Percentiles rank a stretch among this genome's conserved stretches.
These are phyloP conservation scores for Salticus scenicus DNA, from an alignment of 2,888 invertebrate genomes.

Conservation along the genomic window DNA sequence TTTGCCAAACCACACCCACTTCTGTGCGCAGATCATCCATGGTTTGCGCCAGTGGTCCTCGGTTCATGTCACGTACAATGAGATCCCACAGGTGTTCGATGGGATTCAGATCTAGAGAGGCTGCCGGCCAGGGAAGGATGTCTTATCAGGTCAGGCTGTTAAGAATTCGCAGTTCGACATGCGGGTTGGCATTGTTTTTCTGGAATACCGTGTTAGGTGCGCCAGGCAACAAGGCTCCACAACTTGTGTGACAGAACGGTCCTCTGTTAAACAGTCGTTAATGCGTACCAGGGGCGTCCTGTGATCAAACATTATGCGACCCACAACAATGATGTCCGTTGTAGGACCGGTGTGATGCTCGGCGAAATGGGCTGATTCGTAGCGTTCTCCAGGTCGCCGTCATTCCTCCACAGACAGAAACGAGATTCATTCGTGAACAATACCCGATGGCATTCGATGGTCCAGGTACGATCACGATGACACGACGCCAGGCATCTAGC, in stretches of 20 bases:
- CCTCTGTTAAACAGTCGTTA: neutral
- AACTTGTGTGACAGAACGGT: neutral
- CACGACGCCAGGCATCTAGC: too few species aligned
- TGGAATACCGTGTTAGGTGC: neutral
- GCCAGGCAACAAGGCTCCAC: neutral
- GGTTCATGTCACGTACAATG: conserved; percentile 2
- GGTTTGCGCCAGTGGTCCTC: neutral
- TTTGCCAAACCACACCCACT: neutral
- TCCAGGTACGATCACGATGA: too few species aligned
- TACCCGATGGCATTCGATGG: too few species aligned
- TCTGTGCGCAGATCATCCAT: neutral
- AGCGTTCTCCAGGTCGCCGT: too few species aligned
- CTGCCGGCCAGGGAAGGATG: conserved; percentile 4
- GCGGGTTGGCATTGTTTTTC: neutral
- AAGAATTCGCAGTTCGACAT: neutral
- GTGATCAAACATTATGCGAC: too few species aligned
- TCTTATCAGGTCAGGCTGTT: neutral
- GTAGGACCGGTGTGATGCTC: too few species aligned
- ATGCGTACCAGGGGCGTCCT: neutral
- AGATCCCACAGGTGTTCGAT: neutral
- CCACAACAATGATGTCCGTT: too few species aligned
- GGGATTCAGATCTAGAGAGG: conserved; percentile 2
- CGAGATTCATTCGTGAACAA: too few species aligned
- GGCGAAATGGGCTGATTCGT: too few species aligned
- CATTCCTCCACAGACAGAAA: too few species aligned